Conservation (phyloP, 2,797 vertebrate genomes). For the Thripadectes ignobilis region DNA sequence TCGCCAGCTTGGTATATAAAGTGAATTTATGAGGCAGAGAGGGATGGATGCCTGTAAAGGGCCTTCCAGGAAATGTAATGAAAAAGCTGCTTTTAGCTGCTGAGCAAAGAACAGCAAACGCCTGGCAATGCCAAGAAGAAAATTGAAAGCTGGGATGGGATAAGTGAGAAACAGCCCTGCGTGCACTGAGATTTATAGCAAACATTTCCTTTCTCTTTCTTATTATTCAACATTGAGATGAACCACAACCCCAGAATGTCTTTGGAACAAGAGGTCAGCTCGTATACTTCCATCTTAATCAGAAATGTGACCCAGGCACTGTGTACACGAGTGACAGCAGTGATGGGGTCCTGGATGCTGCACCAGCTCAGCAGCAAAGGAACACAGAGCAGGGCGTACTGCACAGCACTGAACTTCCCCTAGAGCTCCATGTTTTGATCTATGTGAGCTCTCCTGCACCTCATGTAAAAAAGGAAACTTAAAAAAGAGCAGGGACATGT, state of each 20-base stretch:
- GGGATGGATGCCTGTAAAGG: conserved; percentile 32
- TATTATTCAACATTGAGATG: conserved; percentile 55
- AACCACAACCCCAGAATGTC: not conserved
- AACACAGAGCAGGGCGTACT: fast-evolving
- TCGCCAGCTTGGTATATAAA: conserved; percentile 50
- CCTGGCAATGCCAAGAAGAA: conserved; percentile 53
- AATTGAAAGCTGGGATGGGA: conserved; percentile 45
- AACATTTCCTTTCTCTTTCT: conserved; percentile 45
- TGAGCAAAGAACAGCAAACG: conserved; percentile 37
- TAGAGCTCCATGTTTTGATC: not conserved
- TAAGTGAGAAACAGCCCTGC: conserved; percentile 19
- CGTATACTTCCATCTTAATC: not conserved
- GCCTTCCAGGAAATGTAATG: conserved; percentile 67
- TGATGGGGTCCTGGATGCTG: not conserved
- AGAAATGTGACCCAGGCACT: not conserved
- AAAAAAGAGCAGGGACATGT: not conserved
- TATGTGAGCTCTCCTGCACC: not conserved
- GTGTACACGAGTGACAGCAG: not conserved
- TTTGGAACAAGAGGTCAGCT: not conserved
- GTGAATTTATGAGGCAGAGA: conserved; percentile 63
- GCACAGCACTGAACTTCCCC: not conserved
- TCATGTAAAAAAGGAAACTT: not conserved
- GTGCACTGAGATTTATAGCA: conserved; percentile 45
- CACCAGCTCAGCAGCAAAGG: not conserved
- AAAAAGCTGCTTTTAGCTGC: conserved; percentile 65